Evolutionary conservation across 2,888 invertebrate genomes (phyloP), one percentile per base, ranked within the genome.

Genomic region (Petrolisthes cinctipes): DNA sequence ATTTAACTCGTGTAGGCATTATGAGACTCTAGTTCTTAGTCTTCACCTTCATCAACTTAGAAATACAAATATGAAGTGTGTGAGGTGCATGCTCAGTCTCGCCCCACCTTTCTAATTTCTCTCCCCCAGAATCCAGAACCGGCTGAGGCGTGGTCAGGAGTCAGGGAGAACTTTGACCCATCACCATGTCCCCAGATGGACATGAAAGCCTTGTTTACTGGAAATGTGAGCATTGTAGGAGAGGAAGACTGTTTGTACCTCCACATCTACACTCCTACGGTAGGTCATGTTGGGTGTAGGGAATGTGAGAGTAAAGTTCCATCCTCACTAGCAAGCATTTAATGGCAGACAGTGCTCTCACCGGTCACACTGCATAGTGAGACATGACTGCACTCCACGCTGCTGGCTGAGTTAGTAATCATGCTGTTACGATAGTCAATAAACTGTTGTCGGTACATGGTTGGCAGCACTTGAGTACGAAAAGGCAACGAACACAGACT

Each of bases 191-290:
- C 83, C 2, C 83, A 83, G 37, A 0, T 56, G 17, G 5, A 75
- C 20, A 4, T 83, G 4, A 3, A 9, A n/a, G 9, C 20, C 7
- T 14, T 80, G n/a, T 5, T 61, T 17, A 23, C 11, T n/a, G 20
- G 20, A 11, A 23, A 75, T 17, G 61, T 23, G 7, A 0, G 9
- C 5, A 17, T 79, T 17, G n/a, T 87, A 11, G 91, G 91, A 4
- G 85, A 90, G 5, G 91, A 91, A 61, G 90, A 91, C 86, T 89
- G 91, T 73, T 68, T 91, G 11, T 86, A 90, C 51, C 83, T 91
- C 0, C 91, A 91, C 78, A 71, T 90, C 14, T 91, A 86, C 81
- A 84, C 86, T 56, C 88, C 91, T 7, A 81, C 88, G 89, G 91
- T 91, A 82, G 80, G 56, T 9, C 23, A 53, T 9, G 78, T 6